Base-by-base conservation (phyloP, 2,113 vertebrate species). In the Hyaena hyaena region DNA sequence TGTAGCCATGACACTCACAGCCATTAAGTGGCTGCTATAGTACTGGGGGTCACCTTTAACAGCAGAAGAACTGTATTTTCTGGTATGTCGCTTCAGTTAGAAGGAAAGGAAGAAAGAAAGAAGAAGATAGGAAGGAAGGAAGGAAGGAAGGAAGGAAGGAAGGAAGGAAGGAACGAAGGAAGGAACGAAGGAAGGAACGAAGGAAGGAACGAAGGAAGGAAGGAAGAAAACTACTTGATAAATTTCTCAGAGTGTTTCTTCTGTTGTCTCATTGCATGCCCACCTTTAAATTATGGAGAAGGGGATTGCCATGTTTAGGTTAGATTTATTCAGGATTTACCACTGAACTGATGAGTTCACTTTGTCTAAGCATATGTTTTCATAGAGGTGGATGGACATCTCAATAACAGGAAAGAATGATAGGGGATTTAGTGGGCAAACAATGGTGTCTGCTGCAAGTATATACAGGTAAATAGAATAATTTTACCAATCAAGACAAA, bases 151-250 rank as follows among this genome's bases (percentile, higher is more conserved):
- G 35, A 0, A 33, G 10, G 19, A 3, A 33, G 17, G 26, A 10
- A 33, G 4, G 31, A 0, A 39, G 21, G 12, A 5, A 31, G 9
- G 33, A 1, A 39, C 35, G 35, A 2, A n/a, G n/a, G 1, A 1
- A 69, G 0, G 28, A 15, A 76, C 24, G 14, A 7, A 26, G 19
- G 1, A 1, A 69, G 0, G 28, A 15, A 76, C 24, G 14, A 7
- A 26, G 19, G 48, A 19, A 11, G 65, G 39, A 35, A 28, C 3
- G 3, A 9, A 61, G n/a, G 16, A 11, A 63, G 4, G 69, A 15
- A 61, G 43, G 50, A 73, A 12, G 66, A 8, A 76, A 19, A 53
- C 24, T 45, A 53, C 31, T 33, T n/a, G 11, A 94, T 23, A 92
- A 73, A 5, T 19, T 71, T 23, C 28, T 88, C 50, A 43, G 26